Evolutionary conservation across 2,888 invertebrate genomes (phyloP), one percentile per base, ranked within the genome.

Genomic region (Diabrotica balteata): DNA sequence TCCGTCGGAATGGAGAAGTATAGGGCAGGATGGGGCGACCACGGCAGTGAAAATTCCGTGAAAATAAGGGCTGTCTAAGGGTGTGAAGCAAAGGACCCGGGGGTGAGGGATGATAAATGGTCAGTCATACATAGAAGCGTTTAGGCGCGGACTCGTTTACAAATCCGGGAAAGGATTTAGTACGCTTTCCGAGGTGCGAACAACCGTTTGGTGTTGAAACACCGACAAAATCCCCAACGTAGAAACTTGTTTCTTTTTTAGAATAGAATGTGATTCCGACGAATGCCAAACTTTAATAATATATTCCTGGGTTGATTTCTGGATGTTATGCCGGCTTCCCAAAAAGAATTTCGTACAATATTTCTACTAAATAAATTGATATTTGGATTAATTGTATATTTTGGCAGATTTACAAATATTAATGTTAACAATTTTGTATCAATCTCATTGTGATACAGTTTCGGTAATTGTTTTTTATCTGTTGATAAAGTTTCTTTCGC

Each of bases 71-170:
- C 72, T 69, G 75, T 69, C 68, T 69, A 72, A 73, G 74, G 73
- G 73, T 75, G 73, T 73, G 74, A 69, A 74, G 75, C 71, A 73
- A 71, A 73, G 74, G 76, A 73, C 76, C 77, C 77, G 78, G 76
- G 79, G 80, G 79, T 78, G 80, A 60, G 74, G 81, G 82, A 83
- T 84, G 84, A 84, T 83, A 83, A 83, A 84, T 84, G 84, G 84
- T 83, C 83, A 83, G 81, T 82, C 82, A 81, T 80, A 82, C 81
- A 81, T 83, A 83, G 79, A 81, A 79, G 77, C 81, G 82, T 81
- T 83, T 82, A 82, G 81, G 79, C 78, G 80, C 78, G 79, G 79
- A 80, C 81, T 83, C 81, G 82, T 81, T 60, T 60, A 60, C 44
- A 44, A 60, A 60, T 44, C 84, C 83, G 79, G 79, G 79, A 83